These are phyloP conservation scores for Neolamprologus tretocephalus DNA, from an alignment of 2,113 vertebrate species.

Conservation along the genomic window DNA sequence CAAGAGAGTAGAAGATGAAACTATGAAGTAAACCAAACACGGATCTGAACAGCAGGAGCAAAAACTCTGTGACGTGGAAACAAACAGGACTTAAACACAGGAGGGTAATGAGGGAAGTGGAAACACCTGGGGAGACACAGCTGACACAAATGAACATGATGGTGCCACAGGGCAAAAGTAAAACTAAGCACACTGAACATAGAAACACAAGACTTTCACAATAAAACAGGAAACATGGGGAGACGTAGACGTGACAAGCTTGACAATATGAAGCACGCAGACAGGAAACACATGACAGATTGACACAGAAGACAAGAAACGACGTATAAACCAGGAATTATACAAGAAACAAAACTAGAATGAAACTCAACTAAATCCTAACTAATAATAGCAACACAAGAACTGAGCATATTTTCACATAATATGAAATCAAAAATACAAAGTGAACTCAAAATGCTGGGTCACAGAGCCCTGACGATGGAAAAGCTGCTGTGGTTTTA, in stretches of 20 bases:
- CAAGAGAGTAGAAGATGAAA: neutral
- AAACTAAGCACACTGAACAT: fast-evolving
- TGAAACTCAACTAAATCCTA: fast-evolving
- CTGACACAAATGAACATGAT: neutral
- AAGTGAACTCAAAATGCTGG: neutral
- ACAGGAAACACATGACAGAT: neutral
- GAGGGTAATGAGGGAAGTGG: neutral
- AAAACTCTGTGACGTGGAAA: neutral
- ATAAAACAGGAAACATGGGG: neutral
- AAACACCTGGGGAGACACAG: neutral
- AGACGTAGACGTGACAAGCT: neutral
- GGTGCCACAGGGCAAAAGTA: neutral
- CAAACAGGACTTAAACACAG: neutral
- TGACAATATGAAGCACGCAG: neutral
- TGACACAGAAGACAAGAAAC: neutral
- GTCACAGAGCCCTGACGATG: fast-evolving
- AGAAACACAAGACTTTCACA: neutral
- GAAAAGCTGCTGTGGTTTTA: neutral
- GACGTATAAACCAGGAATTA: neutral
- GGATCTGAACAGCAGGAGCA: fast-evolving
- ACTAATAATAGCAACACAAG: neutral
- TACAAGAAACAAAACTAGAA: neutral
- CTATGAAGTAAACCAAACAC: fast-evolving
- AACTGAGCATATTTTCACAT: neutral
- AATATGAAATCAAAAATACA: neutral